Base-by-base conservation (phyloP, 2,797 vertebrate species). In the Karalla daura region DNA sequence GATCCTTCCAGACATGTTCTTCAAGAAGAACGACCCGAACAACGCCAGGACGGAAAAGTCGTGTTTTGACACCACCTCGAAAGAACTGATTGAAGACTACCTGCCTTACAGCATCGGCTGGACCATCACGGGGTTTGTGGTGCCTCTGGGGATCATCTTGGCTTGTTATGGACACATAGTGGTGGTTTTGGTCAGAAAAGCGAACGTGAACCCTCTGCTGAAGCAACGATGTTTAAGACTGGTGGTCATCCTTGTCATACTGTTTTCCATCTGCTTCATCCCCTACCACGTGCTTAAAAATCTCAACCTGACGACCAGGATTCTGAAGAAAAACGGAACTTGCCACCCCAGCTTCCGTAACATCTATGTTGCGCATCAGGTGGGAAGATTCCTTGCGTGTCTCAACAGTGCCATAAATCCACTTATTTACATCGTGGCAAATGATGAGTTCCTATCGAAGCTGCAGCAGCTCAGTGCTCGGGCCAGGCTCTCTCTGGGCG, bases 341-440 rank as follows among this genome's bases (percentile, higher is more conserved):
- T 95, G 95, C 62, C 70, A 68, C 0, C 37, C 50, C 58, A 49
- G 70, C 27, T 84, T 81, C 10, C 67, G 64, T 5, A 53, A 80
- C 2, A 63, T 95, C 20, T 95, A 96, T 7, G 0, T 95, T 2
- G 88, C 86, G 9, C 93, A 96, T 46, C 95, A 96, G 81, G 87
- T 95, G 3, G 88, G 92, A 23, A 79, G 94, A 2, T 93, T 91
- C 1, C 79, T 96, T 68, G 94, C 88, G 4, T 92, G 93, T 58
- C 75, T 95, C 4, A 96, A 95, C 86, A 95, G 94, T 11, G 89
- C 90, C 5, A 76, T 96, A 17, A 95, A 95, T 50, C 95, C 94
- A 0, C 69, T 96, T 2, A 89, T 96, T 15, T 96, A 95, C 0
- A 65, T 95, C 2, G 80, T 93, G 0, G 89, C 91, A 5, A 93